A percentile compares a stretch with the other conserved stretches of the same genome.
These are phyloP conservation scores for Harmothoe impar DNA, from an alignment of 2,888 invertebrate genomes.

Conservation along the genomic window DNA sequence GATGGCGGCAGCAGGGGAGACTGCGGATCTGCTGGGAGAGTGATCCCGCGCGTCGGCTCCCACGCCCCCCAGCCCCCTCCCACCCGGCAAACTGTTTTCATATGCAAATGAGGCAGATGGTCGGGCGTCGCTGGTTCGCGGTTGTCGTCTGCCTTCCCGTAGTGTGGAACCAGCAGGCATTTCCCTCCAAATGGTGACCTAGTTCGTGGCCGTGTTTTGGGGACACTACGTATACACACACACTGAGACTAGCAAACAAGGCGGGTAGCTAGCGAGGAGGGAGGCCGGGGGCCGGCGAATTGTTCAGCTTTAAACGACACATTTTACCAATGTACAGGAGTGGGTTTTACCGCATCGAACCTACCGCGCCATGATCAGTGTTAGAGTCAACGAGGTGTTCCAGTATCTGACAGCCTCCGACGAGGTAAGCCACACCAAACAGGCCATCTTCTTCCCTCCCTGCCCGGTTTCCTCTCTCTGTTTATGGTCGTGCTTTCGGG, in stretches of 20 bases:
- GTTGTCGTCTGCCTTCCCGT: not conserved
- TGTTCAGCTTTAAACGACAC: not conserved
- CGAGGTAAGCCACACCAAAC: conserved; percentile 63
- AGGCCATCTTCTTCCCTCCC: not conserved
- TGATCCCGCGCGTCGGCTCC: not conserved
- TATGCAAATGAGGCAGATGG: conserved; percentile 47
- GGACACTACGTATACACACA: not conserved
- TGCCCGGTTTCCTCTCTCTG: not conserved
- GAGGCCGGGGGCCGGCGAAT: not conserved
- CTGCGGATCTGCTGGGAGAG: not conserved
- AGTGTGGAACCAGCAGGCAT: not conserved
- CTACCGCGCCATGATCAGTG: conserved; percentile 67
- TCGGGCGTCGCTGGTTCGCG: not conserved
- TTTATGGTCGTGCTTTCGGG: not conserved
- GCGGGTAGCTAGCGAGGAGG: not conserved
- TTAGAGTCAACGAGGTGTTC: conserved; percentile 70
- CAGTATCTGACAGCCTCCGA: conserved; percentile 67
- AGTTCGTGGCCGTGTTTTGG: conserved; percentile 14
- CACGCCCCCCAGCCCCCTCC: not conserved
- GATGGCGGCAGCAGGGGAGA: no score
- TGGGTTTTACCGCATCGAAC: conserved; percentile 45
- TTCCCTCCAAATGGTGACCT: conserved; percentile 60
- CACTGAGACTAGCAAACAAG: not conserved
- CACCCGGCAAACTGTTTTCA: conserved; percentile 53
- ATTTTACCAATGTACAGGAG: conserved; percentile 45